Evolutionary conservation across 1,140 invertebrate genomes (phyloP), one percentile per base, ranked within the genome.

Genomic region (Sitobion miscanthi): DNA sequence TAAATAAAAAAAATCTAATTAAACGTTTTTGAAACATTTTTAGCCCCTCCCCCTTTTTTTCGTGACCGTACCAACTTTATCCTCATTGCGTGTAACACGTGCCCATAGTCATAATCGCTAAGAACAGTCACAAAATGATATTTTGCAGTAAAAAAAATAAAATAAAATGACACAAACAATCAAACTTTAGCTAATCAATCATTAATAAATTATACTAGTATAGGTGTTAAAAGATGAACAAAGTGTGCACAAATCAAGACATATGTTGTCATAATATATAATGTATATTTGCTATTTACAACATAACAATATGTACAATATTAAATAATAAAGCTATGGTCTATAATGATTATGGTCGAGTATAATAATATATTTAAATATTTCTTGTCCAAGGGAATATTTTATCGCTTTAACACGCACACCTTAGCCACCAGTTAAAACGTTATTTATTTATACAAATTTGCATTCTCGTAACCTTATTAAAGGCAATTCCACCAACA

Each of bases 401-500:
- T 90, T 62, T 45, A 62, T 69, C 54, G 57, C 42, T 38, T 62
- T 45, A 45, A 83, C 90, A 83, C 77, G 69, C 90, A 92, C 90
- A 52, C 69, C 35, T 20, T n/a, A 47, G 20, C 47, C 47, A 83
- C 90, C 47, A 47, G 90, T 92, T 92, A 83, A 83, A 92, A 83
- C n/a, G 90, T 92, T 92, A 92, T 92, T 92, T 92, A 92, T 92
- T 92, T 92, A 83, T 83, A 83, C 42, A 52, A 83, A 92, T 92
- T 92, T 82, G 45, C 90, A 92, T 92, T 92, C 69, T 8, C n/a
- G 62, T 52, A 52, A 83, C 90, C 90, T 83, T 92, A 92, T 92
- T 83, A 52, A 92, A 83, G 69, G 90, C 45, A 35, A 92, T 92
- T 92, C 45, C 45, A 77, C 52, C 21, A 35, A 89, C 52, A 38